A percentile compares a stretch with the other conserved stretches of the same genome.
Evolutionary conservation across 2,113 vertebrate species (phyloP).

Genomic region (Saimiri boliviensis): DNA sequence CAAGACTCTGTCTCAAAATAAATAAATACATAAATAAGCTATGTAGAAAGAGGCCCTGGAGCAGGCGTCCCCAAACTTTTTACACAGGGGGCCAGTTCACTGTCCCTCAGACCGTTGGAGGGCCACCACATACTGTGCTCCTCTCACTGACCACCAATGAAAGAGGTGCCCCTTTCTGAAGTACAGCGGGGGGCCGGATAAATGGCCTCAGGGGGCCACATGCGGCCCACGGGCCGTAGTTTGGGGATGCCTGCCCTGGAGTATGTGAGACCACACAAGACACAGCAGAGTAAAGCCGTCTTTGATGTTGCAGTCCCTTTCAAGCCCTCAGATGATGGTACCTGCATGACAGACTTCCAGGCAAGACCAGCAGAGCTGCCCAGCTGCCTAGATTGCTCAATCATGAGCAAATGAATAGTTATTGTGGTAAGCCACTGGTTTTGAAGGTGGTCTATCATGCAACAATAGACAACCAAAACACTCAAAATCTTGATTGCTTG

Average conservation of each 20-base stretch:
- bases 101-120: too few relatives aligned
- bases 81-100: too few relatives aligned
- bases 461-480: neutral
- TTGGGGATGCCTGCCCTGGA: neutral
- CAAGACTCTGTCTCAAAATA: too few relatives aligned
- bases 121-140: too few relatives aligned
- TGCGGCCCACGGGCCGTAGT: too few relatives aligned
- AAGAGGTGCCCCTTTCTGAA: too few relatives aligned
- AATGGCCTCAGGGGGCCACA: too few relatives aligned
- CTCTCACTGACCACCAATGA: too few relatives aligned
- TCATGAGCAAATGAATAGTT: neutral
- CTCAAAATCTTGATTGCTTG: neutral
- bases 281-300: neutral
- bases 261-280: neutral
- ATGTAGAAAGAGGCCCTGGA: neutral
- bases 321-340: neutral
- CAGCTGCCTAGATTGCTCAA: neutral
- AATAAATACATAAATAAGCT: neutral
- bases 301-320: neutral
- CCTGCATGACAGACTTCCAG: neutral
- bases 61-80: too few relatives aligned
- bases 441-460: neutral
- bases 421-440: neutral
- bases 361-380: neutral
- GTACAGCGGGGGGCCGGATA: too few relatives aligned